Evolutionary conservation across 1,140 invertebrate genomes (phyloP).

Genomic region (Heliothis subflexa): DNA sequence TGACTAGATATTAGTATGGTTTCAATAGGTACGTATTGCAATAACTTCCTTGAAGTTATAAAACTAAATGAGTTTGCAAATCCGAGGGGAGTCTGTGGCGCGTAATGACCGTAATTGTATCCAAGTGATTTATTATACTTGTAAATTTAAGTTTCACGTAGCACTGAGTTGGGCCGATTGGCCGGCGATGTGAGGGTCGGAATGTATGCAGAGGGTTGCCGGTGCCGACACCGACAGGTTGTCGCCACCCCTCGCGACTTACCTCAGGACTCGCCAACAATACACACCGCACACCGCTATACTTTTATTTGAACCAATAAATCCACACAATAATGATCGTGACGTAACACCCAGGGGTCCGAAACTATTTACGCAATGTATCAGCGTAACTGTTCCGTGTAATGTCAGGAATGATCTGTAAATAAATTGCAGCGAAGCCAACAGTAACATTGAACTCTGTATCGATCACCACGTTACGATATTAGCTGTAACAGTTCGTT

Average conservation of each 20-base stretch:
- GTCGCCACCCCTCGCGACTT: slow-evolving; percentile 40
- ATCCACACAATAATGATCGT: slow-evolving; percentile 49
- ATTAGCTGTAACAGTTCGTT: slow-evolving; percentile 33
- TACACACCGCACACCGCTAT: slow-evolving; percentile 48
- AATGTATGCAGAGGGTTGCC: slow-evolving; percentile 47
- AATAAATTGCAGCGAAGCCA: slow-evolving; percentile 14
- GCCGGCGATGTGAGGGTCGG: slow-evolving; percentile 40
- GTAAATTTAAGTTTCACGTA: slow-evolving; percentile 42
- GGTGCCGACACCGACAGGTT: slow-evolving; percentile 56
- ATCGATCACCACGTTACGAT: slow-evolving; percentile 30
- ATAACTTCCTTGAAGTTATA: slow-evolving; percentile 18
- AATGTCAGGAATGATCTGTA: slow-evolving; percentile 16
- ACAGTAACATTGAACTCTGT: slow-evolving; percentile 38
- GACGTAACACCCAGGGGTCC: slow-evolving; percentile 50
- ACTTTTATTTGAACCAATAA: slow-evolving; percentile 55
- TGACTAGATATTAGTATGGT: no score
- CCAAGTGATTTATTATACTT: slow-evolving; percentile 41
- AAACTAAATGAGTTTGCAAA: slow-evolving; percentile 36
- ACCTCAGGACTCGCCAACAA: slow-evolving; percentile 33
- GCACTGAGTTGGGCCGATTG: slow-evolving; percentile 47
- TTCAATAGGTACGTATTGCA: no score
- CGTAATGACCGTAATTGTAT: slow-evolving; percentile 40
- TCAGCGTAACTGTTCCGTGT: slow-evolving; percentile 15
- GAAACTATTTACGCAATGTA: slow-evolving; percentile 49
- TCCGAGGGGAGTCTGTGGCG: slow-evolving; percentile 14